A percentile compares a stretch with the other conserved stretches of the same genome.
Evolutionary conservation across 2,797 vertebrate species (phyloP).

Genomic region (Neosalanx taihuensis): DNA sequence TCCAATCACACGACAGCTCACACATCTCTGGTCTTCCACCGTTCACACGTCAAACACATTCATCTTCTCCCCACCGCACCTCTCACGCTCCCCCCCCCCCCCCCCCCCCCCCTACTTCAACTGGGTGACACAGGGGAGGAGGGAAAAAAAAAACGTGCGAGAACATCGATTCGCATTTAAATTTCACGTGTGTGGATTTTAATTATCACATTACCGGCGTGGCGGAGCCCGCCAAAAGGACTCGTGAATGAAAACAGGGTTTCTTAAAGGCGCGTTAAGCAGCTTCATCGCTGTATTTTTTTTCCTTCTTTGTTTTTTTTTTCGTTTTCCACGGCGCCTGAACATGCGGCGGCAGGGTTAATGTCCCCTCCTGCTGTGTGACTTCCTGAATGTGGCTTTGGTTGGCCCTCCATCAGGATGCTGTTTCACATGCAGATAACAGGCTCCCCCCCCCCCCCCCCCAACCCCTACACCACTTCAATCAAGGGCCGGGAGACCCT

Average conservation of each 20-base stretch:
- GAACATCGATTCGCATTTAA: constrained; percentile 60
- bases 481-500: constrained; percentile 18
- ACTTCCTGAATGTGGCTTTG: constrained; percentile 3
- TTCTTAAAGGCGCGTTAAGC: constrained; percentile 27
- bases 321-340: too few relatives aligned
- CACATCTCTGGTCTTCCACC: too few relatives aligned
- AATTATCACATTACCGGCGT: constrained; percentile 56
- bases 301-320: constrained; percentile 20
- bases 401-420: constrained; percentile 15
- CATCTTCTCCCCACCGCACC: background rate
- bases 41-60: constrained; percentile 28
- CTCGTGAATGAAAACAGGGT: constrained; percentile 19
- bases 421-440: constrained; percentile 17
- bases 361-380: constrained; percentile 17
- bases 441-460: constrained; percentile 35
- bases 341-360: constrained; percentile 36
- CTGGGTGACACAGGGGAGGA: constrained; percentile 31
- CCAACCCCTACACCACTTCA: constrained; percentile 44
- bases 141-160: constrained; percentile 47
- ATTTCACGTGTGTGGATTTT: constrained; percentile 57
- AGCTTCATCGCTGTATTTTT: constrained; percentile 32
- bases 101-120: constrained; percentile 21
- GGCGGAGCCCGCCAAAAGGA: background rate
- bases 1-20: too few relatives aligned
- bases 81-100: constrained; percentile 24